Conservation (phyloP, 2,888 invertebrate genomes). For the Clitarchus hookeri region DNA sequence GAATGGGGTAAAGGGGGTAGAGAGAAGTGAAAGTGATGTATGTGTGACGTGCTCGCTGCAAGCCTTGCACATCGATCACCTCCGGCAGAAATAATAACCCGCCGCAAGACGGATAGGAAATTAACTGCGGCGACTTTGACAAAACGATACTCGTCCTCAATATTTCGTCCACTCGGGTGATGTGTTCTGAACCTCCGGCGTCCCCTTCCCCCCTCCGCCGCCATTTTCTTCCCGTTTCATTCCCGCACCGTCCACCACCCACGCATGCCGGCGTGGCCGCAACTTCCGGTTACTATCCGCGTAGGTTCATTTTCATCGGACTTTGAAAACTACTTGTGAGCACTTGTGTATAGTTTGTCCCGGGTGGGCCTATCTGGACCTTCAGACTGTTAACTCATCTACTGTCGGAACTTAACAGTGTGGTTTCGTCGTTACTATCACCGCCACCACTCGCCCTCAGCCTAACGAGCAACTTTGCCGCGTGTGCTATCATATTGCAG, state of each 20-base stretch:
- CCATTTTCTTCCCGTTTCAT: not conserved
- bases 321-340: too few species aligned
- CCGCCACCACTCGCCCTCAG: too few species aligned
- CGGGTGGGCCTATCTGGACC: too few species aligned
- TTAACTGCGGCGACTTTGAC: constrained; percentile 41
- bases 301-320: too few species aligned
- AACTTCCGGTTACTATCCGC: too few species aligned
- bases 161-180: constrained; percentile 21
- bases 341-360: too few species aligned
- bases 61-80: not conserved
- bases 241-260: not conserved
- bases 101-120: constrained; percentile 35
- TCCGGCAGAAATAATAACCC: constrained; percentile 18
- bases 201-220: not conserved
- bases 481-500: too few species aligned
- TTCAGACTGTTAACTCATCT: too few species aligned
- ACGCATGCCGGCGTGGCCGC: too few species aligned
- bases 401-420: too few species aligned
- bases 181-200: not conserved
- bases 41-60: constrained; percentile 7
- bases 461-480: too few species aligned
- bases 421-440: too few species aligned
- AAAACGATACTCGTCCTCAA: constrained; percentile 35
- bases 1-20: not conserved
- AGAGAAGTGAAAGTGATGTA: not conserved